A percentile compares a stretch with the other conserved stretches of the same genome.
Conservation (phyloP, 2,113 vertebrate genomes). For the Plectropomus leopardus region DNA sequence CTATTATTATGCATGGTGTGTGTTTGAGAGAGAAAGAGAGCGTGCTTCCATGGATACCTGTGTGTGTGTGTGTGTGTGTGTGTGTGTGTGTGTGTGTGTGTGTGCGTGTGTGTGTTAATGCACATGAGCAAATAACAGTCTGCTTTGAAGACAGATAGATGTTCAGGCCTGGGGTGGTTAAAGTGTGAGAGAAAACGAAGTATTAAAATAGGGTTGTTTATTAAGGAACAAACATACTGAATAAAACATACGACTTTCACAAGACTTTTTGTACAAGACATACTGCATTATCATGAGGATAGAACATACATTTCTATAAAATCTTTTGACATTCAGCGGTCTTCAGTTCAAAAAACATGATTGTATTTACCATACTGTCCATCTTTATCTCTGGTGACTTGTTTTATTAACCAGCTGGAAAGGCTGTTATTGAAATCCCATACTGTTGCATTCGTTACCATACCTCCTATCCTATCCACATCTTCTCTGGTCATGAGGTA, state of each 20-base stretch:
- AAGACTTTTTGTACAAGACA: slow-evolving; percentile 79
- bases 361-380: slow-evolving; percentile 62
- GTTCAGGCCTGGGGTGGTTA: neutral
- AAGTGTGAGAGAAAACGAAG: slow-evolving; percentile 52
- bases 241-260: slow-evolving; percentile 81
- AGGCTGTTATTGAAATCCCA: slow-evolving; percentile 43
- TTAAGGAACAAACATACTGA: slow-evolving; percentile 76
- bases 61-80: slow-evolving; percentile 74
- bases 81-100: slow-evolving; percentile 62
- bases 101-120: slow-evolving; percentile 17
- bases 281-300: slow-evolving; percentile 78
- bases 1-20: slow-evolving; percentile 12
- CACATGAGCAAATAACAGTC: neutral
- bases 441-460: slow-evolving; percentile 30
- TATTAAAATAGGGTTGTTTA: slow-evolving; percentile 81
- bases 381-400: slow-evolving; percentile 50
- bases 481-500: slow-evolving; percentile 77
- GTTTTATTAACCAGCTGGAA: slow-evolving; percentile 53
- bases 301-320: slow-evolving; percentile 78
- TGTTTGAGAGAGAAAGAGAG: slow-evolving; percentile 20
- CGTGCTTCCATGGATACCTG: slow-evolving; percentile 48
- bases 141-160: neutral
- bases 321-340: slow-evolving; percentile 83
- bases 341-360: slow-evolving; percentile 78
- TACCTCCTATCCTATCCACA: slow-evolving; percentile 36